Conservation (phyloP, 2,113 vertebrate species). For the Lepidothrix coronata region DNA sequence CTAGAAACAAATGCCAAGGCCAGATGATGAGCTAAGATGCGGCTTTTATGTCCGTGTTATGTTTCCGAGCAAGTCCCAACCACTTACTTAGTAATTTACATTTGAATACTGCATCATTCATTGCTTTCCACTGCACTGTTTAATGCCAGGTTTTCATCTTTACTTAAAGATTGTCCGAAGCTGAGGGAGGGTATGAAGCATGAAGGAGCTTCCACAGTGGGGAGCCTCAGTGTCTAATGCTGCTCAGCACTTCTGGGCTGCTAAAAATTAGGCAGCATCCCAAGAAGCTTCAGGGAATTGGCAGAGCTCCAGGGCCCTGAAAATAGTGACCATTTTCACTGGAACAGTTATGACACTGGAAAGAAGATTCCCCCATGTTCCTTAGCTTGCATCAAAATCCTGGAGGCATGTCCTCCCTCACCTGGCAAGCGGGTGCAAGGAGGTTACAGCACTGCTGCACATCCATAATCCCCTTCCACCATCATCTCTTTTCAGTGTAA, state of each 20-base stretch:
- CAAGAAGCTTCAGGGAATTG: neutral
- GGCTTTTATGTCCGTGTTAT: neutral
- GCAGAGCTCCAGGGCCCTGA: neutral
- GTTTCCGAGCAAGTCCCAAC: neutral
- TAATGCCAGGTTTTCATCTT: neutral
- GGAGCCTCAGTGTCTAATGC: neutral
- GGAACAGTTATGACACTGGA: neutral
- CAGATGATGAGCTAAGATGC: neutral
- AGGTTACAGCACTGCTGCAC: neutral
- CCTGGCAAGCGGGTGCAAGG: neutral
- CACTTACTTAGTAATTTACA: neutral
- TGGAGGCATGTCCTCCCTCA: neutral
- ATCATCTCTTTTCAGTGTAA: conserved; percentile 15
- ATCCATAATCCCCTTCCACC: neutral
- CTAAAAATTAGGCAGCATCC: neutral
- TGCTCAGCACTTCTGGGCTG: neutral
- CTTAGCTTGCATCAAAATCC: neutral
- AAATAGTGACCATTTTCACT: neutral
- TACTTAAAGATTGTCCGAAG: neutral
- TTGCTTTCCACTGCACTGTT: neutral
- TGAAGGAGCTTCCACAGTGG: neutral
- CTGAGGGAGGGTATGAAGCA: neutral
- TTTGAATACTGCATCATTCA: neutral
- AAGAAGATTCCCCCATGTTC: neutral
- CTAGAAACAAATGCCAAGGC: neutral